Base-by-base conservation (phyloP, 2,888 invertebrate species). In the Ormyrus pomaceus region DNA sequence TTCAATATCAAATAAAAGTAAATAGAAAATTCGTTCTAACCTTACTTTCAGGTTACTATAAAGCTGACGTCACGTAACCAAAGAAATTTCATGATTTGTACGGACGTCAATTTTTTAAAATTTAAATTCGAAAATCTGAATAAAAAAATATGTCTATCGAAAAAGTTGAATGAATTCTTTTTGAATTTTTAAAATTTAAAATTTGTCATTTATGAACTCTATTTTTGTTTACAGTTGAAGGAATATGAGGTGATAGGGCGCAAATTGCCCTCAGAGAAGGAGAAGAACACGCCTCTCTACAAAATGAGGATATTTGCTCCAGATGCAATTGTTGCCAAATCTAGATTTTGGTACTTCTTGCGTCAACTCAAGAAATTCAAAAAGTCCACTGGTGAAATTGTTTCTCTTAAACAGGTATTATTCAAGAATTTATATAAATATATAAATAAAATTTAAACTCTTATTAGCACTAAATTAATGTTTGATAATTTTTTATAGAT, bases 231-330 rank as follows among this genome's bases (percentile, higher is more conserved):
- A 84, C 92, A 99, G 99, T 94, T 99, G 93, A 98, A 96, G 92
- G 98, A 99, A 93, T 99, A 95, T 93, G 97, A 98, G 92, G 98
- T 99, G 85, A 97, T 99, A 89, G 99, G 99, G 92, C 96, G 99
- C 88, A 98, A 98, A 92, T 93, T 98, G 93, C 99, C 99, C 84
- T 96, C 97, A 80, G 97, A 96, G 88, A 97, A 96, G 92, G 97
- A 98, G 92, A 95, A 95, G 83, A 95, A 94, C 84, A 98, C 99
- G 88, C 97, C 98, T 86, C 94, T 99, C 83, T 99, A 99, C 92
- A 98, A 98, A 92, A 99, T 99, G 99, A 95, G 97, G 89, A 99
- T 99, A 89, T 99, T 99, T 92, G 98, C 99, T 73, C 98, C 99
- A 0, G 99, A 99, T 92, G 94, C 94, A 83, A 98, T 99, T 87